These are phyloP conservation scores for Hyles euphorbiae DNA, from an alignment of 1,140 invertebrate genomes.

Conservation along the genomic window DNA sequence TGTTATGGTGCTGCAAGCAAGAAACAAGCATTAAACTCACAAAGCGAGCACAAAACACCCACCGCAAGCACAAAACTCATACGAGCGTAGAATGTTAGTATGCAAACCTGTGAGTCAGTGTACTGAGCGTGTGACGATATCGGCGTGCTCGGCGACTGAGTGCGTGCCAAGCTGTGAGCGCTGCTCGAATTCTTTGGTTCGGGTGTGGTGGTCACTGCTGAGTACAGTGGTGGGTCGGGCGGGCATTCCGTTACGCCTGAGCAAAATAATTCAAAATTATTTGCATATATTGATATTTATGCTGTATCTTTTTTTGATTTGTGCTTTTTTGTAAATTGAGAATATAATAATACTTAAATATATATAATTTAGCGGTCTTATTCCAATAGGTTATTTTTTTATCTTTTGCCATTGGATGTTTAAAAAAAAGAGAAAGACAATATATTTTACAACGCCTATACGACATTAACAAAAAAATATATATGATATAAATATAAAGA, in stretches of 20 bases:
- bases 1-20: no score
- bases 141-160: conserved; percentile 51
- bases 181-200: conserved; percentile 57
- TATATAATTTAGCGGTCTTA: neutral
- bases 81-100: conserved; percentile 11
- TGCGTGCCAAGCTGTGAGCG: conserved; percentile 47
- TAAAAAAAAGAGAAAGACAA: no score
- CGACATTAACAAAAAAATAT: no score
- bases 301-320: no score
- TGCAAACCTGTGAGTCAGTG: conserved; percentile 54
- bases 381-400: neutral
- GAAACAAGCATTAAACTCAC: no score
- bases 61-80: neutral
- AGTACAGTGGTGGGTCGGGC: conserved; percentile 57
- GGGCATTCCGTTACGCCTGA: conserved; percentile 46
- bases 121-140: conserved; percentile 42
- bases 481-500: no score
- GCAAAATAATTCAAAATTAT: conserved; percentile 7
- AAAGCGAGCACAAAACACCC: no score
- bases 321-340: no score
- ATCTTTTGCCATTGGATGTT: no score
- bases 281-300: no score
- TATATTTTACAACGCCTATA: no score
- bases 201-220: conserved; percentile 41
- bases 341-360: conserved; percentile 1